Base-by-base conservation (phyloP, 2,113 vertebrate genomes). In the Channa argus region DNA sequence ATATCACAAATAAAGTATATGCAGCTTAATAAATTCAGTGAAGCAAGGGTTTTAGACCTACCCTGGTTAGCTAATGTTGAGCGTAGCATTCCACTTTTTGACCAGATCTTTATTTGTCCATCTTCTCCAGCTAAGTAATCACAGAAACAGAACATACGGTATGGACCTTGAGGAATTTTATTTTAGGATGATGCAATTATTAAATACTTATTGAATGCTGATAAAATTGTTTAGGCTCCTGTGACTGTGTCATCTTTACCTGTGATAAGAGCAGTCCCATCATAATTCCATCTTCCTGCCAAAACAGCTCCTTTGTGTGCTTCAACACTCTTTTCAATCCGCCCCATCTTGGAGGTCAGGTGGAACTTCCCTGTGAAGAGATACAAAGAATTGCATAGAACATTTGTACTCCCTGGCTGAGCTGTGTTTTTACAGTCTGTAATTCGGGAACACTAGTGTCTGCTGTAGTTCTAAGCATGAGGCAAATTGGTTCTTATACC, bases 21-120 rank as follows among this genome's bases (percentile, higher is more conserved):
- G 56, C 14, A 43, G 3, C 3, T 34, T 56, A 24, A 15, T 24
- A 24, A 24, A 24, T 43, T 63, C 7, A 59, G 41, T 36, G 24
- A 15, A 71, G 10, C 2, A 36, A 24, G 3, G 6, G 34, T 43
- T 80, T 55, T 43, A 47, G 15, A 36, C 82, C 88, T 94, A 99
- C 98, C 98, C 95, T 98, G 97, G 77, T 95, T 98, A 78, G 94
- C 95, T 67, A 99, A 89, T 41, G 96, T 99, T 44, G 98, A 98
- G 82, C 98, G 96, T 74, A 99, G 92, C 98, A 99, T 99, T 50
- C 98, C 98, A 88, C 92, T 98, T 90, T 97, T 98, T 52, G 98
- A 99, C 98, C 98, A 99, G 88, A 99, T 98, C 94, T 99, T 99
- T 78, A 99, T 95, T 91, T 97, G 97, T 10, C 98, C 98, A 86